phyloP scores from a whole-genome alignment of 2,888 invertebrate genomes.

The Lochmaea capreae region DNA sequence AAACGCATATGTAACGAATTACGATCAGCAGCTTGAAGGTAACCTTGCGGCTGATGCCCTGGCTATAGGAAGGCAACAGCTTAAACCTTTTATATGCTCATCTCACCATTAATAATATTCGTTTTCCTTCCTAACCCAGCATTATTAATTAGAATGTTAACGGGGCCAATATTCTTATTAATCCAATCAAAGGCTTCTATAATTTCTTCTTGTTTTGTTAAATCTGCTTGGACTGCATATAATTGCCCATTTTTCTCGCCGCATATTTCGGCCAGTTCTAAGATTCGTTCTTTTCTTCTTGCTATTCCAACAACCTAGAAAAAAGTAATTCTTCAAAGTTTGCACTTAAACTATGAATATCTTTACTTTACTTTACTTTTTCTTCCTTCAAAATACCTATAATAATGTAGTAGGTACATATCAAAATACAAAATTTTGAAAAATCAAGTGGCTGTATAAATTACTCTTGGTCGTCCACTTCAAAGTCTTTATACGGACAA shows the following conservation, averaged over 20 bases:
- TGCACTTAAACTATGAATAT: too few species aligned
- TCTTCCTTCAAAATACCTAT: background rate
- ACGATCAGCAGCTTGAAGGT: too few species aligned
- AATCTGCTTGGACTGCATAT: slow-evolving; percentile 48
- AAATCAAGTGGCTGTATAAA: too few species aligned
- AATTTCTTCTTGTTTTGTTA: slow-evolving; percentile 53
- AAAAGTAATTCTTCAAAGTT: background rate
- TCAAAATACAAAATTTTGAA: too few species aligned
- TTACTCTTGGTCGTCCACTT: too few species aligned
- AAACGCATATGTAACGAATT: too few species aligned
- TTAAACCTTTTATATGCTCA: background rate
- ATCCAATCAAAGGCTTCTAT: slow-evolving; percentile 50
- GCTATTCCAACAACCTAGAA: slow-evolving; percentile 54
- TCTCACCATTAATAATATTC: slow-evolving; percentile 44
- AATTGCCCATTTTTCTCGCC: slow-evolving; percentile 47
- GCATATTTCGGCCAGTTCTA: slow-evolving; percentile 45
- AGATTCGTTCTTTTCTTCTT: slow-evolving; percentile 49
- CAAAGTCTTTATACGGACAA: too few species aligned
- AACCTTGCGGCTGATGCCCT: too few species aligned
- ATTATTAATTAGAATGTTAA: slow-evolving; percentile 54
- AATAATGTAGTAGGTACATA: too few species aligned
- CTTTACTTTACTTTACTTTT: background rate
- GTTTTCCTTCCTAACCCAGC: slow-evolving; percentile 48
- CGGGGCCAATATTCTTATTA: slow-evolving; percentile 48
- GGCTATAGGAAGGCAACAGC: too few species aligned